Evolutionary conservation across 2,888 invertebrate genomes (phyloP).

Genomic region (Anodontia alba): DNA sequence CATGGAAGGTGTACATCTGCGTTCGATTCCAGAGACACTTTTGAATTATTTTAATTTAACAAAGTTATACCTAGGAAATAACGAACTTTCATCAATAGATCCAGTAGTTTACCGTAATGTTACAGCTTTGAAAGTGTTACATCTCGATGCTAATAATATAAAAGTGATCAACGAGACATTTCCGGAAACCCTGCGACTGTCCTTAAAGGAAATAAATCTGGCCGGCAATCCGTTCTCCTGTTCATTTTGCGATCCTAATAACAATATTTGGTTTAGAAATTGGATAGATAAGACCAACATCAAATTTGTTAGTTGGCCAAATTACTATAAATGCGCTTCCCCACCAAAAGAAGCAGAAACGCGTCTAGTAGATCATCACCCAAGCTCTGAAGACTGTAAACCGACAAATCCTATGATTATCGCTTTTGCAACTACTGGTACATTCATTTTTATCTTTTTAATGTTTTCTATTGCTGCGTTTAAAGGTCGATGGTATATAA

Average conservation of each 20-base stretch:
- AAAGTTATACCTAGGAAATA: background rate
- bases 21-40: constrained; percentile 23
- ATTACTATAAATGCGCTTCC: constrained; percentile 25
- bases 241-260: background rate
- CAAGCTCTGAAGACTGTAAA: background rate
- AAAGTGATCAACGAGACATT: constrained; percentile 9
- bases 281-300: constrained; percentile 6
- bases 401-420: background rate
- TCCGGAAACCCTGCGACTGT: background rate
- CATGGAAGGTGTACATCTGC: background rate
- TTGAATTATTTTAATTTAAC: background rate
- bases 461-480: background rate
- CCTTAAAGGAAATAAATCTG: constrained; percentile 11
- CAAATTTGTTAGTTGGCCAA: constrained; percentile 24
- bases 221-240: constrained; percentile 25
- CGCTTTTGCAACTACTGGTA: constrained; percentile 7
- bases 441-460: background rate
- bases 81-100: background rate
- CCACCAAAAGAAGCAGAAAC: constrained; percentile 18
- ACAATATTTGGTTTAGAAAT: constrained; percentile 29
- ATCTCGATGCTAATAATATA: constrained; percentile 11
- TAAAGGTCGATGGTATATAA: background rate
- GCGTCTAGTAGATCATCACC: constrained; percentile 8
- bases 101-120: background rate
- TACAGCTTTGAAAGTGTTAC: background rate